These are phyloP conservation scores for Phyllotreta striolata DNA, from an alignment of 2,888 invertebrate species.

Conservation along the genomic window DNA sequence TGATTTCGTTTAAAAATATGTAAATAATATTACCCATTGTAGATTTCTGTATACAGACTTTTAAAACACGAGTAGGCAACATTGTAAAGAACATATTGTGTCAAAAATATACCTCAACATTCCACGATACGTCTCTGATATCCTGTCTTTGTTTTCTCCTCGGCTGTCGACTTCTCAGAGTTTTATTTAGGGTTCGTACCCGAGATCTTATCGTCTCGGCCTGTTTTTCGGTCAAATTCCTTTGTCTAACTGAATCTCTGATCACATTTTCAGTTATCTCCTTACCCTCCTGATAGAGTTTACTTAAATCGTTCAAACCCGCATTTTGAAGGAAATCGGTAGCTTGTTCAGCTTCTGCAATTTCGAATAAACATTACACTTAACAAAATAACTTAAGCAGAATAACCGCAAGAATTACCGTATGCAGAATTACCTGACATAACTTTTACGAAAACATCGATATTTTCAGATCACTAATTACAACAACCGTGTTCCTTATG, in stretches of 20 bases:
- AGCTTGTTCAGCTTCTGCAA: conserved; percentile 78
- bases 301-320: conserved; percentile 75
- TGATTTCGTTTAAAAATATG: no score
- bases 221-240: conserved; percentile 73
- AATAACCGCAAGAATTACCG: background rate
- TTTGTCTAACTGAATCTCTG: conserved; percentile 65
- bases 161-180: conserved; percentile 73
- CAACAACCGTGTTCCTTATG: no score
- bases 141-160: conserved; percentile 69
- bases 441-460: no score
- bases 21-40: no score
- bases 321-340: conserved; percentile 79
- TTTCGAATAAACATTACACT: conserved; percentile 13
- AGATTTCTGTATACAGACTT: background rate
- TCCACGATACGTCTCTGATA: conserved; percentile 83
- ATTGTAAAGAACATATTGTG: conserved; percentile 21
- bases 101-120: conserved; percentile 71
- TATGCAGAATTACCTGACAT: no score
- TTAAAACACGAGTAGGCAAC: conserved; percentile 21
- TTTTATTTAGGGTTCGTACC: conserved; percentile 79
- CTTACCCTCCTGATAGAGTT: conserved; percentile 74
- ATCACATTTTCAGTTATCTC: conserved; percentile 73
- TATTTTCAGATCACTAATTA: no score
- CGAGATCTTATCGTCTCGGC: conserved; percentile 80
- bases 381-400: background rate